phyloP scores from a whole-genome alignment of 2,797 vertebrate genomes.

The Cygnus olor region DNA sequence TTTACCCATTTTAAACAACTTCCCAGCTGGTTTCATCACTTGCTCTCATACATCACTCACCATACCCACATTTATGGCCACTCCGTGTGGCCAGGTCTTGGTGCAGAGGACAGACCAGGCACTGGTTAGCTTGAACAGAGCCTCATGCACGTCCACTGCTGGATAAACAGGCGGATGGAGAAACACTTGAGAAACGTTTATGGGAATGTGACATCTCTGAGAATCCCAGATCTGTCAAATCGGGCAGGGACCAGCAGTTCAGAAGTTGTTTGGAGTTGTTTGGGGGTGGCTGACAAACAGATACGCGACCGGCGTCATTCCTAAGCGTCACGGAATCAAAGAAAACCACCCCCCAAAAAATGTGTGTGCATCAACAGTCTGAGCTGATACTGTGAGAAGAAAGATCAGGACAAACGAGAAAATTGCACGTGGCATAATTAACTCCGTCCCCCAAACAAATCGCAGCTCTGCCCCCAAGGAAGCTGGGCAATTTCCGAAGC shows the following conservation, averaged over 20 bases:
- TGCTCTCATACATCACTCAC: neutral
- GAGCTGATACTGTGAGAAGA: neutral
- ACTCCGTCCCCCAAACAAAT: neutral
- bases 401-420: neutral
- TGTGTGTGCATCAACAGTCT: neutral
- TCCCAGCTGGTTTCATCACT: neutral
- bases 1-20: neutral
- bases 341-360: neutral
- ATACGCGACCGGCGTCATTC: neutral
- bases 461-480: neutral
- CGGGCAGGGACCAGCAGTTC: neutral
- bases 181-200: neutral
- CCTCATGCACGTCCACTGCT: neutral
- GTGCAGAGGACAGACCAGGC: neutral
- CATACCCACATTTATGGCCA: neutral
- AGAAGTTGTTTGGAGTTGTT: neutral
- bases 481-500: neutral
- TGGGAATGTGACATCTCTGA: neutral
- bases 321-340: accelerated
- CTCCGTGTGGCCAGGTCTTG: neutral
- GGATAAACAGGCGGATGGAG: neutral
- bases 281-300: neutral
- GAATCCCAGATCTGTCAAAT: neutral
- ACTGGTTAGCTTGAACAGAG: neutral
- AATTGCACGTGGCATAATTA: neutral